Evolutionary conservation across 2,797 vertebrate genomes (phyloP).

Genomic region (Melopsittacus undulatus): DNA sequence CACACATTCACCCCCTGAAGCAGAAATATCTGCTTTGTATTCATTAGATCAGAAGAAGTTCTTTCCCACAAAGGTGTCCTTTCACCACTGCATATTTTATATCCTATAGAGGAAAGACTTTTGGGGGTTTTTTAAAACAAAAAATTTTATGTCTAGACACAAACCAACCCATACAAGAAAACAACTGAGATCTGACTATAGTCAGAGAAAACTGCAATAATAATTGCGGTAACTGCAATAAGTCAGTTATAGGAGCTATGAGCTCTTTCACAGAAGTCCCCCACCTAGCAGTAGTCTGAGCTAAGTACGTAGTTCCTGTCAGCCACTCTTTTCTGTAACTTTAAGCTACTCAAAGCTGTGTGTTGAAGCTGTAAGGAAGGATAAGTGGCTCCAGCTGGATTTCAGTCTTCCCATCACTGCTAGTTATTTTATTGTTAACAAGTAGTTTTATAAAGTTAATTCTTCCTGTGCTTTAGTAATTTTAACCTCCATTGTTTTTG

Average conservation of each 20-base stretch:
- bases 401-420: neutral
- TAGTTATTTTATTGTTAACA: neutral
- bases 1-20: neutral
- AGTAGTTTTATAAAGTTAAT: neutral
- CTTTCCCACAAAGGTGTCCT: neutral
- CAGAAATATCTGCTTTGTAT: conserved; percentile 30
- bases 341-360: neutral
- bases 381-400: neutral
- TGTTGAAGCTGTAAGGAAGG: neutral
- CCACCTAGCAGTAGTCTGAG: neutral
- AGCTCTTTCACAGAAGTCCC: neutral
- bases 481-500: neutral
- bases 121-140: accelerated
- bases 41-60: conserved; percentile 21
- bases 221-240: neutral
- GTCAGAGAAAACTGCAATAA: neutral
- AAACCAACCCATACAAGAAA: neutral
- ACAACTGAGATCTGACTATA: neutral
- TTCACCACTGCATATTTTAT: neutral
- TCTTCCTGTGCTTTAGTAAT: neutral
- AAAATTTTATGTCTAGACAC: neutral
- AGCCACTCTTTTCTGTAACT: neutral
- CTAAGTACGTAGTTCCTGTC: neutral
- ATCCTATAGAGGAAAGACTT: neutral
- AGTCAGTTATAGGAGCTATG: neutral